phyloP scores from a whole-genome alignment of 2,113 vertebrate genomes.

The Meles meles region DNA sequence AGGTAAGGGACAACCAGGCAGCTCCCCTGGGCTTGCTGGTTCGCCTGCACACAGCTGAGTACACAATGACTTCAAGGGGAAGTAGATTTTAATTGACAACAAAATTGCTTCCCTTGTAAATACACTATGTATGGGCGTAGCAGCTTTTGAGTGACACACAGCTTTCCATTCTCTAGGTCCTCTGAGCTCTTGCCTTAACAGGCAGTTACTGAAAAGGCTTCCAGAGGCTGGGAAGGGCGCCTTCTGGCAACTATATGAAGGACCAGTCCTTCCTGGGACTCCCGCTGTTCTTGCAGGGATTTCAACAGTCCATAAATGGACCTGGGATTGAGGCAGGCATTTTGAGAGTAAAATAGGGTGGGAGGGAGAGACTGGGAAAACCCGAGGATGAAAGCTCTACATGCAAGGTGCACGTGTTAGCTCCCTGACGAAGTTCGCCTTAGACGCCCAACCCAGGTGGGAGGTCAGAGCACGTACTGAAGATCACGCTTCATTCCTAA shows the following conservation, averaged over 20 bases:
- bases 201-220: too few relatives aligned
- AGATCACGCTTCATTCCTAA: background rate
- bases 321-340: too few relatives aligned
- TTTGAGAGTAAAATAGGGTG: too few relatives aligned
- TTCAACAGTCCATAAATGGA: too few relatives aligned
- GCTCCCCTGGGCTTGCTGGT: fast-evolving
- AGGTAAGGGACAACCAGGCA: background rate
- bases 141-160: background rate
- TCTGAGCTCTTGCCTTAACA: background rate
- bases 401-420: too few relatives aligned
- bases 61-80: too few relatives aligned
- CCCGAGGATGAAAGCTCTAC: background rate
- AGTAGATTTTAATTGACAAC: background rate
- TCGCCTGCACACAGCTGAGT: too few relatives aligned
- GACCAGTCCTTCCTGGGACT: background rate
- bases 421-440: too few relatives aligned
- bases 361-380: background rate
- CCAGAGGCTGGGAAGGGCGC: too few relatives aligned
- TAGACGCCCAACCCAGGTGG: background rate
- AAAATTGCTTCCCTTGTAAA: background rate
- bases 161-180: background rate
- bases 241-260: background rate
- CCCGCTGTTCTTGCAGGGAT: too few relatives aligned
- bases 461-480: background rate
- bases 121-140: fast-evolving